Evolutionary conservation across 2,797 vertebrate genomes (phyloP), one percentile per base, ranked within the genome.

Genomic region (Tenualosa ilisha): DNA sequence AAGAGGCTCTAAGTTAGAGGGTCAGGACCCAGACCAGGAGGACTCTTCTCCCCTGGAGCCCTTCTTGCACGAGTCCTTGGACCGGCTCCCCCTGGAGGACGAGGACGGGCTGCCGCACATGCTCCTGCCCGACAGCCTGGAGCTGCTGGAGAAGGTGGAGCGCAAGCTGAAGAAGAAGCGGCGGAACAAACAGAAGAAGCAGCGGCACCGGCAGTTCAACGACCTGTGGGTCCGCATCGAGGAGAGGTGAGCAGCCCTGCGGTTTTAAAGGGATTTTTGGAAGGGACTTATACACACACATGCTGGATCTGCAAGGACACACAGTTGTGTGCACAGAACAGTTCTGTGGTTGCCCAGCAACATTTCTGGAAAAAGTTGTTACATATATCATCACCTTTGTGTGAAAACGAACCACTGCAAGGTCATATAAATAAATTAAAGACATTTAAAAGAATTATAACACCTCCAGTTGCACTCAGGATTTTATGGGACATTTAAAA

Each of bases 161-260:
- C 95, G 92, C 83, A 96, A 94, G 89, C 94, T 97, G 91, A 92
- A 94, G 92, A 97, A 97, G 88, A 93, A 91, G 89, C 91, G 91
- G 72, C 93, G 93, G 81, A 89, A 94, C 89, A 95, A 95, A 83
- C 95, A 94, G 88, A 95, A 94, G 91, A 97, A 96, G 68, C 95
- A 95, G 88, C 88, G 92, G 1, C 93, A 96, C 68, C 88, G 95
- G 0, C 97, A 97, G 90, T 97, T 98, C 84, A 98, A 96, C 0
- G 96, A 97, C 89, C 96, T 98, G 82, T 98, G 97, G 97, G 95
- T 98, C 86, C 94, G 95, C 85, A 94, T 98, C 72, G 95, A 97
- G 87, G 96, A 97, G 88, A 97, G 97, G 97, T 97, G 92, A 91
- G 86, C 63, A 46, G 5, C 3, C 59, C 0, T 6, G 8, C 8